Percentiles rank a stretch among this genome's conserved stretches.
Evolutionary conservation across 2,888 invertebrate species (phyloP).

Genomic region (Caenorhabditis wallacei): DNA sequence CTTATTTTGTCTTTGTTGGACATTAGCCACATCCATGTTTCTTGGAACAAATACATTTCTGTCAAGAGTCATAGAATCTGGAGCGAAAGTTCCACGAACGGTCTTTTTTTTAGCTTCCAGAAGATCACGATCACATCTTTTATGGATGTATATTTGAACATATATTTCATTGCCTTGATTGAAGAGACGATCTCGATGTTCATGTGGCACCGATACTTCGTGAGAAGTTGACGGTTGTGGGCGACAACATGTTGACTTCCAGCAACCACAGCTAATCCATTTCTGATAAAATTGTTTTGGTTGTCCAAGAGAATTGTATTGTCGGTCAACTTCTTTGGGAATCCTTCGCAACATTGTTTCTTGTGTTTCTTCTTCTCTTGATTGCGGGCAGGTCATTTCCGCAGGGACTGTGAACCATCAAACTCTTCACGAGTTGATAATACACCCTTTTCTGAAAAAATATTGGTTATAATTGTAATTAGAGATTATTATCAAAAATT

Average conservation of each 20-base stretch:
- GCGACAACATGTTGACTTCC: constrained; percentile 32
- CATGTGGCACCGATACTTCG: constrained; percentile 9
- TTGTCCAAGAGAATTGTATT: neutral
- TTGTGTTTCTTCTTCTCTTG: neutral
- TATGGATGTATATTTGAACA: constrained; percentile 51
- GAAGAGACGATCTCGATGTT: constrained; percentile 36
- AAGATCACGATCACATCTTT: constrained; percentile 40
- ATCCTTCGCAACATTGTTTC: neutral
- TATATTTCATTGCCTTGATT: constrained; percentile 35
- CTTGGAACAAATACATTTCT: constrained; percentile 2
- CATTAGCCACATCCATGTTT: neutral
- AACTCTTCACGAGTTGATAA: neutral
- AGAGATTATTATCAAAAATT: too few species aligned
- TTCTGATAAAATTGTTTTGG: neutral
- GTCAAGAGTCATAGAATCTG: neutral
- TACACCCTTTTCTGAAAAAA: neutral
- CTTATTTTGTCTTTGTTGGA: neutral
- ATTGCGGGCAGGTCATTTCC: too few species aligned
- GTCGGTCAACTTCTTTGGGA: constrained; percentile 1
- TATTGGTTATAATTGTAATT: too few species aligned
- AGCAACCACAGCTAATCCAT: neutral
- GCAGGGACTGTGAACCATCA: neutral
- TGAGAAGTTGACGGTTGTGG: constrained; percentile 18
- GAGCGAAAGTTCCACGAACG: too few species aligned
- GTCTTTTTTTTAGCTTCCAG: too few species aligned